Evolutionary conservation across 2,888 invertebrate genomes (phyloP).

Genomic region (Cyaniris semiargus): DNA sequence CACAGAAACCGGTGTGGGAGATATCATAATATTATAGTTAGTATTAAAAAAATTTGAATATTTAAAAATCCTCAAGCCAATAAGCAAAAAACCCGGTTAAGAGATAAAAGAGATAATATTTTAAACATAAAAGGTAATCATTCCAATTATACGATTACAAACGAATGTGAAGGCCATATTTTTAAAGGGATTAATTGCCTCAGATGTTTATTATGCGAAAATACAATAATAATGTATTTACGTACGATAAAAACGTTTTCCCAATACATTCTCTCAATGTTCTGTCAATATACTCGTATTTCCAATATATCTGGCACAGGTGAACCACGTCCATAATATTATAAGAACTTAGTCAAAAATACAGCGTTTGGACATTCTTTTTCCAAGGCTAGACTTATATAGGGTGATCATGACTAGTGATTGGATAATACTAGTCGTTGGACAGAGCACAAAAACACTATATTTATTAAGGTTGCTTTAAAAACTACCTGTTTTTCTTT

Average conservation of each 20-base stretch:
- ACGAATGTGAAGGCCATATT: not conserved
- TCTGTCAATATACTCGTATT: not conserved
- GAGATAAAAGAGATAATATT: not conserved
- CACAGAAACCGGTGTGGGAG: too few relatives aligned
- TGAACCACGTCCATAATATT: too few relatives aligned
- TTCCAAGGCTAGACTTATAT: too few relatives aligned
- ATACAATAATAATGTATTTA: not conserved
- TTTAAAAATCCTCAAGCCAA: not conserved
- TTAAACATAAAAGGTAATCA: not conserved
- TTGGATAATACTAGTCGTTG: too few relatives aligned
- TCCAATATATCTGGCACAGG: not conserved
- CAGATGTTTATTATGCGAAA: not conserved
- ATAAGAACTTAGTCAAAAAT: too few relatives aligned
- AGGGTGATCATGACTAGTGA: too few relatives aligned
- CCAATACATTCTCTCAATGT: not conserved
- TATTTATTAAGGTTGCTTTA: too few relatives aligned
- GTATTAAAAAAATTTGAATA: not conserved
- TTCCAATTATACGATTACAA: not conserved
- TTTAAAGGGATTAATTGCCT: conserved; percentile 23
- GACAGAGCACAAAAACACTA: too few relatives aligned
- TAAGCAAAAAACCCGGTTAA: not conserved
- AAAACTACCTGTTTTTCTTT: too few relatives aligned
- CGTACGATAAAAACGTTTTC: not conserved
- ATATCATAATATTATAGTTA: not conserved
- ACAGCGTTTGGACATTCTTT: too few relatives aligned